Base-by-base conservation (phyloP, 2,113 vertebrate species). In the Holacanthus passer region DNA sequence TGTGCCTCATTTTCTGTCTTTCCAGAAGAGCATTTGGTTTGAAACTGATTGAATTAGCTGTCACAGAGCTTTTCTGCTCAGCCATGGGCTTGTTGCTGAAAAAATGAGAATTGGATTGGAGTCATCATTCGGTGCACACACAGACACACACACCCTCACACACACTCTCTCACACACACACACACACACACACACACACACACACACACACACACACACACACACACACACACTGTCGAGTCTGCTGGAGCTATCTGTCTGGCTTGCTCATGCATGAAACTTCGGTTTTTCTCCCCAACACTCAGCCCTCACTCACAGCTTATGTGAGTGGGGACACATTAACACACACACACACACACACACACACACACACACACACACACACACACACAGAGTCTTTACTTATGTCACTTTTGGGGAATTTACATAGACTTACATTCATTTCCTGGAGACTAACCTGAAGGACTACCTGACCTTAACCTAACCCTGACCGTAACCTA, bases 251-350 rank as follows among this genome's bases (percentile, higher is more conserved):
- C 62, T 74, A 73, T 80, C 68, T 45, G 41, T 58, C 71, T 73
- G 39, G 29, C 55, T 76, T 62, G 43, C 13, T 52, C 70, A 82
- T 84, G 87, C 83, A 82, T 86, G 83, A 79, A 81, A 39, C 74
- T 63, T 47, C 39, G 50, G 74, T 39, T 77, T 69, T 50, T 82
- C 43, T 70, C 48, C 22, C 67, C 45, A 37, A 32, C 43, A 66
- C 52, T 72, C 56, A 74, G 64, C 68, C 77, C 27, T 69, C 58
- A 53, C 27, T 73, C 64, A 60, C 27, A 67, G 43, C 58, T 73
- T 29, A 59, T 35, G 29, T 64, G 50, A 84, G 37, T 65, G 14
- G n/a, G 79, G 27, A 75, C 74, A 59, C 60, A 69, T 5, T 14
- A 7, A 41, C 39, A 60, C 62, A 41, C 62, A 63, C 79, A 64